A percentile compares a stretch with the other conserved stretches of the same genome.
phyloP scores from a whole-genome alignment of 1,140 invertebrate species.

The Eufriesea mexicana region DNA sequence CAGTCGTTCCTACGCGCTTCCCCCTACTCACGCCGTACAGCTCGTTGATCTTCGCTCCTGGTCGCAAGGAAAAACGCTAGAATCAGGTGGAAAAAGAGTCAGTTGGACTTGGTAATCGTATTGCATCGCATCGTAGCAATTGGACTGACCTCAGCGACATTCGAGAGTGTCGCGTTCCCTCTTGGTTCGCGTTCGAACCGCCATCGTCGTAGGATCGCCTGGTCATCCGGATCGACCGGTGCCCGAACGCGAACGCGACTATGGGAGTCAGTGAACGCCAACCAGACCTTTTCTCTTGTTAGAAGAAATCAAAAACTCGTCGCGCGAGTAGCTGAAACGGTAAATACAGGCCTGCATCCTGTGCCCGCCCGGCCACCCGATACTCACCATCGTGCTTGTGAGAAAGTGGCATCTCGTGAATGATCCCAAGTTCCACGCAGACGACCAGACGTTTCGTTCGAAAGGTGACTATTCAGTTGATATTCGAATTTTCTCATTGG shows the following conservation, averaged over 20 bases:
- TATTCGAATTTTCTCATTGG: neutral
- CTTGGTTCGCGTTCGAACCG: neutral
- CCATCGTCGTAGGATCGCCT: neutral
- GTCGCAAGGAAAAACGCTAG: too few relatives aligned
- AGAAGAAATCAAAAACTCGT: neutral
- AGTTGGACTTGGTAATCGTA: too few relatives aligned
- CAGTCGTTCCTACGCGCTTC: neutral
- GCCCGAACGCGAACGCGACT: neutral
- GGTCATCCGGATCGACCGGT: neutral
- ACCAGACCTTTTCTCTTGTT: neutral
- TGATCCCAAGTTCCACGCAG: neutral
- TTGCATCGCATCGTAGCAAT: neutral
- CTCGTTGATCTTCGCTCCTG: neutral
- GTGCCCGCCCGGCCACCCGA: too few relatives aligned
- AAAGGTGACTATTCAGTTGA: neutral
- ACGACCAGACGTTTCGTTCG: neutral
- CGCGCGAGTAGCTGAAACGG: neutral
- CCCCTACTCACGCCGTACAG: too few relatives aligned
- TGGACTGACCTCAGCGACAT: neutral
- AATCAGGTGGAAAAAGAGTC: too few relatives aligned
- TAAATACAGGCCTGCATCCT: conserved; percentile 1
- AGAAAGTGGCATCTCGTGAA: conserved; percentile 27
- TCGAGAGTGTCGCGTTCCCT: neutral
- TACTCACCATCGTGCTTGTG: neutral
- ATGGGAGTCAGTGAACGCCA: neutral